phyloP scores from a whole-genome alignment of 2,797 vertebrate species.

The Enteromius treurensis region DNA sequence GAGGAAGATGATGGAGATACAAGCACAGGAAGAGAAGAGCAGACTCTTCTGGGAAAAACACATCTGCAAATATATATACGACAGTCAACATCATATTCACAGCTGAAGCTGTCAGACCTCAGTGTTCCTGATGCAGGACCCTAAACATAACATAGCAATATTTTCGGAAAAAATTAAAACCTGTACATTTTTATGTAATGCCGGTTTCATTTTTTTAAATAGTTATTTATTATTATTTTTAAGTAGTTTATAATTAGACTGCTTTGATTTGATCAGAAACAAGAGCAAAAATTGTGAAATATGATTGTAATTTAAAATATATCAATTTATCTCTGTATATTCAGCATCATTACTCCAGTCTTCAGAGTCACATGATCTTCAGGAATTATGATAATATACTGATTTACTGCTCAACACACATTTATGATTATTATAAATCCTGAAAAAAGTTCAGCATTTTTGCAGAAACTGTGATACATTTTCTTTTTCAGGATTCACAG shows the following conservation, averaged over 20 bases:
- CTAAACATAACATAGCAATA: neutral
- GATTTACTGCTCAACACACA: neutral
- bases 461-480: neutral
- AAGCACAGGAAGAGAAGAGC: neutral
- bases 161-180: neutral
- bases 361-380: neutral
- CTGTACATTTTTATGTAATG: too few relatives aligned
- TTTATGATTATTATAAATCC: neutral
- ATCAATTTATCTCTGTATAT: neutral
- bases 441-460: neutral
- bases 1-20: constrained; percentile 16
- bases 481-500: neutral
- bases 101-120: neutral
- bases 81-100: neutral
- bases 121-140: too few relatives aligned
- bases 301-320: neutral
- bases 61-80: neutral
- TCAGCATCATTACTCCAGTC: neutral
- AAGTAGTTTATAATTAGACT: neutral
- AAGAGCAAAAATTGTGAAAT: neutral
- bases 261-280: neutral
- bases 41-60: neutral
- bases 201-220: neutral
- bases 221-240: neutral
- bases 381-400: neutral